Conservation (phyloP, 2,113 vertebrate species). For the Tilapia sparmanii region DNA sequence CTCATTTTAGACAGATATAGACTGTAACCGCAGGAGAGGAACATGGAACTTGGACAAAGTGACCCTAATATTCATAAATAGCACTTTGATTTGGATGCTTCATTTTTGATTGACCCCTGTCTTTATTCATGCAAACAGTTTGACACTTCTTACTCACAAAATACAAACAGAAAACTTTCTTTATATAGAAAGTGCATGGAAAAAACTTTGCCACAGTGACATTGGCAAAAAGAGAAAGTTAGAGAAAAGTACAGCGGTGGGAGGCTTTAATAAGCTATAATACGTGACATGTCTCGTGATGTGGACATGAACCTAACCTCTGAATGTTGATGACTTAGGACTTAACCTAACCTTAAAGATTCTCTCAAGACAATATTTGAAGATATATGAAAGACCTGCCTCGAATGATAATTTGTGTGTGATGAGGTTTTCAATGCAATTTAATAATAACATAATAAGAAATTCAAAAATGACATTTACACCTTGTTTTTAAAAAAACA, state of each 20-base stretch:
- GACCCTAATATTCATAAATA: constrained; percentile 35
- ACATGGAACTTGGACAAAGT: neutral
- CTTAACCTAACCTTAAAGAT: neutral
- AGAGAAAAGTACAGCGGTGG: neutral
- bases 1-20: neutral
- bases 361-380: neutral
- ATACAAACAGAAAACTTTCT: neutral
- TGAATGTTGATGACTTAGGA: neutral
- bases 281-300: neutral
- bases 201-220: neutral
- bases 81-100: neutral
- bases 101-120: neutral
- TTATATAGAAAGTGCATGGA: neutral
- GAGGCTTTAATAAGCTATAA: neutral
- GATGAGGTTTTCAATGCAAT: neutral
- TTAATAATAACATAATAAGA: neutral
- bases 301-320: neutral
- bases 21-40: neutral
- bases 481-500: neutral
- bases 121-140: neutral
- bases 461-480: neutral
- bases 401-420: neutral
- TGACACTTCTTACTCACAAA: neutral
- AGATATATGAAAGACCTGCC: neutral
- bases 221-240: neutral